Percentiles rank a stretch among this genome's conserved stretches.
phyloP scores from a whole-genome alignment of 2,888 invertebrate species.

The Gandaritis pyraliata region DNA sequence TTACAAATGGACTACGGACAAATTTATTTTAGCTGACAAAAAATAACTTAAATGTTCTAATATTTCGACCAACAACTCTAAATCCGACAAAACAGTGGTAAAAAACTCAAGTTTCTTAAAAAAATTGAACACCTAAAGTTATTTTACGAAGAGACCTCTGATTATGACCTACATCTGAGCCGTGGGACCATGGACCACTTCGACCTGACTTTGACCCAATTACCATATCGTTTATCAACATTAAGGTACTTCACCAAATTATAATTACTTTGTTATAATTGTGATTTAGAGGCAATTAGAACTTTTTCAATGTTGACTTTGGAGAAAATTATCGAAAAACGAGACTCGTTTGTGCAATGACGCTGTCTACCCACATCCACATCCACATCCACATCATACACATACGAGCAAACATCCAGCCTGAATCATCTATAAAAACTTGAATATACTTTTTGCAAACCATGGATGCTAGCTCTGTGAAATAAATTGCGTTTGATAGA shows the following conservation, averaged over 20 bases:
- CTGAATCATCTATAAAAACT: too few species aligned
- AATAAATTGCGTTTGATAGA: too few species aligned
- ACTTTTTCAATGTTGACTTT: background rate
- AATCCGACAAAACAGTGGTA: too few species aligned
- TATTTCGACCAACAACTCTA: too few species aligned
- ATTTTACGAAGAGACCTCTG: slow-evolving; percentile 14
- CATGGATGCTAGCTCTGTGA: too few species aligned
- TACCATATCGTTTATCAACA: slow-evolving; percentile 19
- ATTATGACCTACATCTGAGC: slow-evolving; percentile 29
- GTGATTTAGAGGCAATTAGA: slow-evolving; percentile 16
- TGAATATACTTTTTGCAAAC: too few species aligned
- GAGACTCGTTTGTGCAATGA: background rate
- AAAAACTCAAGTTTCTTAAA: too few species aligned
- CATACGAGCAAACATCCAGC: too few species aligned
- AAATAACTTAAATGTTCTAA: too few species aligned
- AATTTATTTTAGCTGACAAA: background rate
- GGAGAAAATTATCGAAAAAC: slow-evolving; percentile 1
- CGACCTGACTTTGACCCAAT: slow-evolving; percentile 29
- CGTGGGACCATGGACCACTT: slow-evolving; percentile 23
- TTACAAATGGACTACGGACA: too few species aligned
- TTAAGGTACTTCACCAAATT: slow-evolving; percentile 18
- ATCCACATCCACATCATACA: too few species aligned
- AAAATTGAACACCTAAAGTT: background rate
- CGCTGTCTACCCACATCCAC: background rate
- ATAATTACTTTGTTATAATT: slow-evolving; percentile 19